Percentiles rank a stretch among this genome's conserved stretches.
phyloP scores from a whole-genome alignment of 1,140 invertebrate species.

The Cotesia chilonis region DNA sequence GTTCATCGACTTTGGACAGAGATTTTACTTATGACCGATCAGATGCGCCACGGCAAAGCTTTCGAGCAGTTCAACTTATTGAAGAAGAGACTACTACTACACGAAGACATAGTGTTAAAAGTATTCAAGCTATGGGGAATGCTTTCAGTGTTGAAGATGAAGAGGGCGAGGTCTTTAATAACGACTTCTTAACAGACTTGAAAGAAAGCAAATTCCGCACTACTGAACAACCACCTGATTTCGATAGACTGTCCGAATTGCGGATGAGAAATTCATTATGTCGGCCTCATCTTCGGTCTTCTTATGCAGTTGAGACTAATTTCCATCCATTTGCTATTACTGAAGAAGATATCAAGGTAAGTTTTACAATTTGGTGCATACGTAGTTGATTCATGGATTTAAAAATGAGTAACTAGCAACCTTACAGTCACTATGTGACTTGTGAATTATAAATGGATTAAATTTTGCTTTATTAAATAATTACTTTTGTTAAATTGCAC shows the following conservation, averaged over 20 bases:
- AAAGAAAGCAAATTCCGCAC: constrained; percentile 60
- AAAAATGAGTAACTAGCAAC: not conserved
- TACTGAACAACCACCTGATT: constrained; percentile 45
- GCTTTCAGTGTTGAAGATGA: constrained; percentile 82
- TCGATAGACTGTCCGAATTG: constrained; percentile 74
- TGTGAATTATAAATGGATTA: too few relatives aligned
- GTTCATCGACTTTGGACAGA: constrained; percentile 44
- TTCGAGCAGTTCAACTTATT: constrained; percentile 44
- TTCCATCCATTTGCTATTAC: constrained; percentile 67
- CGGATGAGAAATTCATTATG: constrained; percentile 85
- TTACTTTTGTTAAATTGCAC: too few relatives aligned
- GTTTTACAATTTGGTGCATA: constrained; percentile 28
- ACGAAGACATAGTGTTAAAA: constrained; percentile 55
- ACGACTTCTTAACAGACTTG: constrained; percentile 73
- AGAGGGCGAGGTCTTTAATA: constrained; percentile 83
- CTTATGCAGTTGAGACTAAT: constrained; percentile 88
- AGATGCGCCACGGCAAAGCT: constrained; percentile 37
- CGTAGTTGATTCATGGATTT: not conserved
- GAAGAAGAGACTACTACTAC: constrained; percentile 54
- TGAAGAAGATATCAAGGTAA: constrained; percentile 82
- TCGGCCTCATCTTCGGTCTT: constrained; percentile 86
- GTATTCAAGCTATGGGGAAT: constrained; percentile 65
- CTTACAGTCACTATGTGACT: too few relatives aligned
- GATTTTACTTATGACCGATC: constrained; percentile 41
- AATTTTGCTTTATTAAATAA: too few relatives aligned